These are phyloP conservation scores for Pollimyrus isidori DNA, from an alignment of 2,113 vertebrate species.

Conservation along the genomic window DNA sequence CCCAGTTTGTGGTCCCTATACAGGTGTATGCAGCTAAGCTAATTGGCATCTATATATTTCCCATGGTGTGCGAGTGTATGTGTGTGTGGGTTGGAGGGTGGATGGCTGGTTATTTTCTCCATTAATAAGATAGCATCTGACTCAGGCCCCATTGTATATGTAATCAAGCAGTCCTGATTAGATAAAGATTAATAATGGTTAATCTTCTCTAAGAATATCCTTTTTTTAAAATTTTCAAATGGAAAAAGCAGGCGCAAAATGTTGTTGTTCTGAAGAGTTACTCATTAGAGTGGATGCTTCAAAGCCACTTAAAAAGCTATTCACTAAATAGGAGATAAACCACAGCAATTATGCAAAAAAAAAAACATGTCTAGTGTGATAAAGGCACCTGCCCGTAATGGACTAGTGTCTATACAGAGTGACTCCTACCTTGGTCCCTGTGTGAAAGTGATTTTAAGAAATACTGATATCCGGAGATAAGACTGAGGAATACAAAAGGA, in stretches of 20 bases:
- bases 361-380: not conserved
- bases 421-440: not conserved
- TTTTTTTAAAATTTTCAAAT: not conserved
- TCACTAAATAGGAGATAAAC: not conserved
- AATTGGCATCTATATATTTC: not conserved
- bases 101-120: not conserved
- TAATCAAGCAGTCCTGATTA: not conserved
- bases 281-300: not conserved
- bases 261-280: not conserved
- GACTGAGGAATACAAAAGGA: not conserved
- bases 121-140: not conserved
- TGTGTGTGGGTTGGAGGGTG: not conserved
- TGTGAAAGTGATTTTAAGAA: not conserved
- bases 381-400: not conserved
- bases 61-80: not conserved
- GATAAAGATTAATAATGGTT: not conserved
- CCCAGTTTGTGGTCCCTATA: not conserved
- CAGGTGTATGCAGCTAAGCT: not conserved
- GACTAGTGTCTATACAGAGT: not conserved
- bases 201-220: not conserved
- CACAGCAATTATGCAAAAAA: not conserved
- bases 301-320: not conserved
- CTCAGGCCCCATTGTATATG: not conserved
- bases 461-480: not conserved
- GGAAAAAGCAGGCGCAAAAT: not conserved